Evolutionary conservation across 2,888 invertebrate species (phyloP).

Genomic region (Drosophila mimica): DNA sequence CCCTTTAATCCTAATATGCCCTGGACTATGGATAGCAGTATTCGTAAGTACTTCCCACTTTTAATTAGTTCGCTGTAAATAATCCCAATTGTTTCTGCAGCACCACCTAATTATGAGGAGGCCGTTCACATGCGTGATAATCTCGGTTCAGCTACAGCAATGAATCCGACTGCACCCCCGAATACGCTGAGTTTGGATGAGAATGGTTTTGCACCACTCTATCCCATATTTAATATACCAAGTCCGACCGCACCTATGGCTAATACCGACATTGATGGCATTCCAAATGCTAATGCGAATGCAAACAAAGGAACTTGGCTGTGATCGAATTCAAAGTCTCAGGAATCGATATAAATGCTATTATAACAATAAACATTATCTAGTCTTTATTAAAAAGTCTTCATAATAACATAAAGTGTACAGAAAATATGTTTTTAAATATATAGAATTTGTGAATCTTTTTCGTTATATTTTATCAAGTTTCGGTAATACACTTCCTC

Average conservation of each 20-base stretch:
- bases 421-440: not conserved
- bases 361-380: not conserved
- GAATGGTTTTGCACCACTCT: slow-evolving; percentile 71
- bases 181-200: slow-evolving; percentile 55
- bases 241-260: slow-evolving; percentile 53
- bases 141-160: not conserved
- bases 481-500: not conserved
- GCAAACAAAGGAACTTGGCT: slow-evolving; percentile 67
- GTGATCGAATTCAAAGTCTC: slow-evolving; percentile 15
- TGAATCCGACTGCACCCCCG: slow-evolving; percentile 41
- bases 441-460: not conserved
- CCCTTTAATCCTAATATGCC: slow-evolving; percentile 31
- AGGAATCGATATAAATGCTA: not conserved
- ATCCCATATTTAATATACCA: slow-evolving; percentile 79
- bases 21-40: slow-evolving; percentile 60
- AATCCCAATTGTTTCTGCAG: slow-evolving; percentile 47
- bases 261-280: slow-evolving; percentile 17
- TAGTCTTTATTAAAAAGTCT: not conserved
- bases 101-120: slow-evolving; percentile 82
- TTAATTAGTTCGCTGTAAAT: not conserved
- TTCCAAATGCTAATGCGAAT: slow-evolving; percentile 36
- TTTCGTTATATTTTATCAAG: not conserved
- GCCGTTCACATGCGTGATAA: slow-evolving; percentile 74
- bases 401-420: not conserved
- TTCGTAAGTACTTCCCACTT: slow-evolving; percentile 50